Conservation (phyloP, 2,797 vertebrate species). For the Caiman crocodilus region DNA sequence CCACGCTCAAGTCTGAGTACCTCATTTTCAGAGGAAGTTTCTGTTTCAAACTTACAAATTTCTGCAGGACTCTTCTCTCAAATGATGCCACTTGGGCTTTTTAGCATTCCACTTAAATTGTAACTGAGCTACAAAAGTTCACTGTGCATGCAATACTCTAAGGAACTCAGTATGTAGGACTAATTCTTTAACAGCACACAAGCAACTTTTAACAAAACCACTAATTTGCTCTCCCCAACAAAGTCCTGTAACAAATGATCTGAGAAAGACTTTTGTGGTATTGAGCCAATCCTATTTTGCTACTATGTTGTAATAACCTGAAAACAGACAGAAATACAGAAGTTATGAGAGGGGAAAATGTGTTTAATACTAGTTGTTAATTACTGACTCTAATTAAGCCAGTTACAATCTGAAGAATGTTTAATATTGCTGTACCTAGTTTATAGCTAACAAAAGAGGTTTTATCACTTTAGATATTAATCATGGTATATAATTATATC, state of each 20-base stretch:
- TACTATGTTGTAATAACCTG: not conserved
- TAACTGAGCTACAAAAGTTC: constrained; percentile 24
- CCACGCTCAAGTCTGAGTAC: too few relatives aligned
- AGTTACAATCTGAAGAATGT: not conserved
- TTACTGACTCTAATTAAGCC: not conserved
- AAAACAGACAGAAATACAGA: not conserved
- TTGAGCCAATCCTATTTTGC: not conserved
- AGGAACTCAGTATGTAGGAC: constrained; percentile 50
- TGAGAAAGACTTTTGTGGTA: too few relatives aligned
- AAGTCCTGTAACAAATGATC: too few relatives aligned
- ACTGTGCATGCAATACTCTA: constrained; percentile 37
- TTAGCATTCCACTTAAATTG: not conserved
- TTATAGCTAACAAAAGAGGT: constrained; percentile 20
- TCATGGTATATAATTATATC: not conserved
- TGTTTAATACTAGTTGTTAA: not conserved
- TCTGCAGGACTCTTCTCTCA: not conserved
- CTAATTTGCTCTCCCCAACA: not conserved
- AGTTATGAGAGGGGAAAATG: too few relatives aligned
- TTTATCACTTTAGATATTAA: not conserved
- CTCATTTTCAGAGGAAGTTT: not conserved
- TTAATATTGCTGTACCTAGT: not conserved
- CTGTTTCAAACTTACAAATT: not conserved
- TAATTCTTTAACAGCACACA: constrained; percentile 57
- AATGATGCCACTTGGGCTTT: not conserved
- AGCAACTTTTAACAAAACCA: constrained; percentile 46